Evolutionary conservation across 2,113 vertebrate species (phyloP), one percentile per base, ranked within the genome.

Genomic region (Anser cygnoides): DNA sequence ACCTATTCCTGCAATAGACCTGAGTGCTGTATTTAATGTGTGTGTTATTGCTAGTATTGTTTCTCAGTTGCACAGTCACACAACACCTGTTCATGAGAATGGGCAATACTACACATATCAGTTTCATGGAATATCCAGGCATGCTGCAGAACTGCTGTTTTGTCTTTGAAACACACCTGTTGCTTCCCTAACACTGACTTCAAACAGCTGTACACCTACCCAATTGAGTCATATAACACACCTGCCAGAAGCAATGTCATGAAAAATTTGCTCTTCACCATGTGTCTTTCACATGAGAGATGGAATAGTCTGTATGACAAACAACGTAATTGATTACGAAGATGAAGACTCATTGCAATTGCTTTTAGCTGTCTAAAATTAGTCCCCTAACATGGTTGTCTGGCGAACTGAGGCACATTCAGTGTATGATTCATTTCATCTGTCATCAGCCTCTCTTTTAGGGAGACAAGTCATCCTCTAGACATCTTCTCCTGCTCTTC

Each of bases 141-240:
- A 26, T 41, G 31, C 13, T 72, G 23, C 23, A 41, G 18, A 68
- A 37, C 9, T n/a, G 43, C 28, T 83, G 1, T 63, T 76, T 76
- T 73, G 13, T 19, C 31, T 83, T 76, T 6, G 1, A 28, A 46
- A 19, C 14, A 4, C 1, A 0, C 22, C 25, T 57, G 21, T 35
- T 76, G 2, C 11, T 89, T 84, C 44, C 41, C 14, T 37, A 77
- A 26, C 46, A 29, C 2, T 16, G 43, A 61, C n/a, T 23, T 72
- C 22, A n/a, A 9, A 7, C 13, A 31, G 9, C 39, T 0, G 0
- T 43, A 44, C 31, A 26, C 10, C 39, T 50, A 20, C 21, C 37
- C 0, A 1, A 21, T 61, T 19, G 46, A 25, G 11, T 50, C 37
- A 23, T 0, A 0, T 41, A 57, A 31, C 13, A 57, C 35, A n/a